phyloP scores from a whole-genome alignment of 2,888 invertebrate genomes.

The Cryptosula pallasiana region DNA sequence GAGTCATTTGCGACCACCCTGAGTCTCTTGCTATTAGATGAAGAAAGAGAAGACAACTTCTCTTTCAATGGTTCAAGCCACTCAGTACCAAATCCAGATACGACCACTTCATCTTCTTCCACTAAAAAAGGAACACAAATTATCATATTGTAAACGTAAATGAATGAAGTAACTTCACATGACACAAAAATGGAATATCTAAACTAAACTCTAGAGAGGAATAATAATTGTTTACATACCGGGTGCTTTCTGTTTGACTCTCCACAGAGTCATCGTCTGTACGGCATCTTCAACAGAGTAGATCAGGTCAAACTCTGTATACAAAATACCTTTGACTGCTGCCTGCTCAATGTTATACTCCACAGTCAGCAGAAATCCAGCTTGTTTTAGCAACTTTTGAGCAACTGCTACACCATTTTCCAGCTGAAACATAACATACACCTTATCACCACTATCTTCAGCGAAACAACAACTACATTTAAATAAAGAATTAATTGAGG shows the following conservation, averaged over 20 bases:
- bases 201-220: too few relatives aligned
- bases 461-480: background rate
- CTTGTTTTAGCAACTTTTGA: background rate
- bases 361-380: background rate
- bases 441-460: background rate
- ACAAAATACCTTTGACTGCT: background rate
- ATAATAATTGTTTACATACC: background rate
- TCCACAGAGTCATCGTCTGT: constrained; percentile 4
- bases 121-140: background rate
- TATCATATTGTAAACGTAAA: too few relatives aligned
- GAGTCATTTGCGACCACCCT: constrained; percentile 65
- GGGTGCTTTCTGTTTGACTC: background rate
- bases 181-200: too few relatives aligned
- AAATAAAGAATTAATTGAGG: background rate
- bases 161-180: too few relatives aligned
- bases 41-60: constrained; percentile 64
- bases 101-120: background rate
- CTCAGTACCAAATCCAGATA: background rate
- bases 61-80: constrained; percentile 80
- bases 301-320: background rate
- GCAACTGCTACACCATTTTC: background rate
- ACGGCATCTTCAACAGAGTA: background rate
- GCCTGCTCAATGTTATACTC: background rate
- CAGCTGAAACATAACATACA: background rate
- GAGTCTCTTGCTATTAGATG: constrained; percentile 48